Evolutionary conservation across 2,113 vertebrate genomes (phyloP).

Genomic region (Cebidichthys violaceus): DNA sequence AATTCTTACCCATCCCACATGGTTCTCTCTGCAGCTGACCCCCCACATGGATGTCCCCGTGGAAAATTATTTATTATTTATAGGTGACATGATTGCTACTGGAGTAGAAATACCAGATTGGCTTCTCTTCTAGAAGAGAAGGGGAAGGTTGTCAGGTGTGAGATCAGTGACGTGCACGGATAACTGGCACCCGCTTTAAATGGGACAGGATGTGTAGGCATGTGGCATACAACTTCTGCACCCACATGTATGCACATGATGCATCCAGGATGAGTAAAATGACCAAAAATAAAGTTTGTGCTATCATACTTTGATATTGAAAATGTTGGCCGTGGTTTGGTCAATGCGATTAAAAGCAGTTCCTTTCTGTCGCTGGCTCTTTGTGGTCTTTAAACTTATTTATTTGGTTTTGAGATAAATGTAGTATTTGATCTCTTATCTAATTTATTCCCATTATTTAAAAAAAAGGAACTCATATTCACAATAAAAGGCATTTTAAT

Average conservation of each 20-base stretch:
- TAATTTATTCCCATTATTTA: neutral
- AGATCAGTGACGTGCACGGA: neutral
- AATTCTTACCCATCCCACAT: neutral
- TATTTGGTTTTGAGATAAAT: neutral
- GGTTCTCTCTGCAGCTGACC: neutral
- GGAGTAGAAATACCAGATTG: neutral
- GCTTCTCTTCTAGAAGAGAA: neutral
- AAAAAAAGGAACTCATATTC: neutral
- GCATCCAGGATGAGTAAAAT: neutral
- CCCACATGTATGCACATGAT: neutral
- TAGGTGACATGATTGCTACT: neutral
- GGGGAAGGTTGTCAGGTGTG: neutral
- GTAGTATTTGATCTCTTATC: neutral
- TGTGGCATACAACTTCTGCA: neutral
- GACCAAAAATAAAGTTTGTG: neutral
- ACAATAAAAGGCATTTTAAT: neutral
- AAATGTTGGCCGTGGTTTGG: neutral
- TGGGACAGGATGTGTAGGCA: neutral
- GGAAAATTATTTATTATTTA: neutral
- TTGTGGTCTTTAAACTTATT: neutral
- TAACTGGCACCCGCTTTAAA: conserved; percentile 1
- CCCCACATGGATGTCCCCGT: neutral
- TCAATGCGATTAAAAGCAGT: neutral
- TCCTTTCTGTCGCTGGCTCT: neutral
- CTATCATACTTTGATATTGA: neutral